Base-by-base conservation (phyloP, 1,140 invertebrate genomes). In the Dryas iulia region DNA sequence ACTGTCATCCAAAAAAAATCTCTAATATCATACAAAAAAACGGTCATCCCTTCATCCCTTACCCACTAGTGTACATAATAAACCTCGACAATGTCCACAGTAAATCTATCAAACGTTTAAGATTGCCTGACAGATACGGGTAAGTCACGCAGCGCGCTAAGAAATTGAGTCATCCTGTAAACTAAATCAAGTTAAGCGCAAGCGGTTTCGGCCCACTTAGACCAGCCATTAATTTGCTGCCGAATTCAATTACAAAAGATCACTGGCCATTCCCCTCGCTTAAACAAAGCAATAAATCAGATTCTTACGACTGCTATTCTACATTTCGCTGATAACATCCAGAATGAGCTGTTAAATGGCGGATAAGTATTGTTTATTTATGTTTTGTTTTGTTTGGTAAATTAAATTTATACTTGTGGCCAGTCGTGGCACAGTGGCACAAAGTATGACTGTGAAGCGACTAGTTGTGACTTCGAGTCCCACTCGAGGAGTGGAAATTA, bases 211-310 rank as follows among this genome's bases (percentile, higher is more conserved):
- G 33, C 67, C 68, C 65, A 73, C 66, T 76, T 76, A 76, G 68
- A 66, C 62, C 54, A 25, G 65, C 74, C 62, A 76, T 76, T 73
- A 73, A 73, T 73, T 76, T 76, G 63, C 60, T 71, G 72, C 63
- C 71, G 64, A 74, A 77, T 77, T 77, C 75, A 74, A 77, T 77
- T 77, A 77, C 75, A 74, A 77, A 77, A 77, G 75, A 77, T 77
- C 75, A 77, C 75, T 72, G 30, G 62, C 72, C 56, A 73, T 73
- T 73, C 62, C 59, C 39, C 47, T 18, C 69, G 69, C 23, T 69
- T 69, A 39, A 76, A 76, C 75, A 77, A 67, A 59, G 60, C 39
- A 30, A 58, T 67, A 64, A 74, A 69, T 66, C 69, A 54, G 59
- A 64, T 57, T 66, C 62, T 59, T 33, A 64, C 64, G n/a, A 63